Evolutionary conservation across 1,140 invertebrate genomes (phyloP).

Genomic region (Phymastichus coffea): DNA sequence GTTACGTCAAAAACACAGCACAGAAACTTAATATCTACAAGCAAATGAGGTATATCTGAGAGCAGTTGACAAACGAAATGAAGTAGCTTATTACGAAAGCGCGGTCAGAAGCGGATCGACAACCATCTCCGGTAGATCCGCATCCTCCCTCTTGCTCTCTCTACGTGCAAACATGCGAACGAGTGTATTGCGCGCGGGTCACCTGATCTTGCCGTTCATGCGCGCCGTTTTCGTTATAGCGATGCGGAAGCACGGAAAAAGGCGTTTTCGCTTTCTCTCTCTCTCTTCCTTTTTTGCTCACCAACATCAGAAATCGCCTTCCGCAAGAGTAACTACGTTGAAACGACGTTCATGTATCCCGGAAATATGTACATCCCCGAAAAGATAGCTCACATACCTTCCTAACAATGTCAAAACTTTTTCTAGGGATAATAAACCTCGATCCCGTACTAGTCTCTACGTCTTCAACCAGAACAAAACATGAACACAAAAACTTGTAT

Average conservation of each 20-base stretch:
- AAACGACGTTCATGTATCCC: conserved; percentile 38
- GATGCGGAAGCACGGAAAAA: conserved; percentile 50
- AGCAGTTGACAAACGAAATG: too few relatives aligned
- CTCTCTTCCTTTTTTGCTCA: too few relatives aligned
- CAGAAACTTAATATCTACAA: too few relatives aligned
- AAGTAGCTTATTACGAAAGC: too few relatives aligned
- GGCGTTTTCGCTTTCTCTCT: conserved; percentile 30
- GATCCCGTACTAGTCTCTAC: background rate
- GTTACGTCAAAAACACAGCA: too few relatives aligned
- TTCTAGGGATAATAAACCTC: background rate
- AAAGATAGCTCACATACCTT: background rate
- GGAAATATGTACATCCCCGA: conserved; percentile 31
- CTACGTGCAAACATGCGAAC: background rate
- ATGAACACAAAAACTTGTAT: too few relatives aligned
- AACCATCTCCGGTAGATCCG: too few relatives aligned
- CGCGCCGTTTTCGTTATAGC: conserved; percentile 63
- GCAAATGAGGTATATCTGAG: too few relatives aligned
- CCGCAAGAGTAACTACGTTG: conserved; percentile 25
- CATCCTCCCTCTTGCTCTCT: too few relatives aligned
- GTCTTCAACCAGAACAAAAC: background rate
- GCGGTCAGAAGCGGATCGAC: too few relatives aligned
- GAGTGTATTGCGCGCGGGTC: background rate
- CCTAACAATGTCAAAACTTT: background rate
- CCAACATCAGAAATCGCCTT: conserved; percentile 29
- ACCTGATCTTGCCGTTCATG: conserved; percentile 38